Evolutionary conservation across 2,113 vertebrate species (phyloP), one percentile per base, ranked within the genome.

Genomic region (Colossoma macropomum): DNA sequence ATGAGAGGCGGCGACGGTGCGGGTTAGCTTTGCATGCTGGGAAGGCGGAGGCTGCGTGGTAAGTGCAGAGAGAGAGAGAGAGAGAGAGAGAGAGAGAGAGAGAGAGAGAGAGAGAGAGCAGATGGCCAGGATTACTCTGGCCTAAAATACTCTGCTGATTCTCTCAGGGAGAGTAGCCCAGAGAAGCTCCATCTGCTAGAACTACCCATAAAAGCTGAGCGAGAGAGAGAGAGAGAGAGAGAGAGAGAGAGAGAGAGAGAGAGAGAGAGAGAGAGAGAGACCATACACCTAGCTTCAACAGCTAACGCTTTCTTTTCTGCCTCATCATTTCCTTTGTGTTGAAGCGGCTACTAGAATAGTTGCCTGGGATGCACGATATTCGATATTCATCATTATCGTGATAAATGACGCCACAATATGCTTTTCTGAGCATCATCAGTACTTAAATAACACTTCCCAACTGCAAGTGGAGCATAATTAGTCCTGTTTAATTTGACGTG

Each of bases 51-150:
- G 45, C 16, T 25, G 69, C 34, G 79, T 78, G 75, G 52, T 83
- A 69, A 84, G 81, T 54, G 48, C 69, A 69, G 68, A 52, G 50
- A 52, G 50, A 52, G 50, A 52, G 50, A 52, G 62, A 0, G 23
- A 71, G 65, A 54, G 56, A 0, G 25, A 68, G 54, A 56, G 56
- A 0, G 25, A 71, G 60, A 56, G 50, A 52, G 56, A 0, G 23
- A 71, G 60, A 54, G 56, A 0, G 25, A 68, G 54, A 50, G 62
- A 0, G 25, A 68, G 60, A 56, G 88, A 92, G 90, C 94, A 94
- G 94, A 94, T 95, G 94, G 94, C 92, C 89, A 85, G 92, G 93
- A 95, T 95, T 94, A 94, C 92, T 92, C 89, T 81, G 80, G 88
- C 92, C 91, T 90, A 91, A 94, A 94, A 93, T 94, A 92, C 93